A percentile compares a stretch with the other conserved stretches of the same genome.
Conservation (phyloP, 2,888 invertebrate genomes). For the Netelia virgata region DNA sequence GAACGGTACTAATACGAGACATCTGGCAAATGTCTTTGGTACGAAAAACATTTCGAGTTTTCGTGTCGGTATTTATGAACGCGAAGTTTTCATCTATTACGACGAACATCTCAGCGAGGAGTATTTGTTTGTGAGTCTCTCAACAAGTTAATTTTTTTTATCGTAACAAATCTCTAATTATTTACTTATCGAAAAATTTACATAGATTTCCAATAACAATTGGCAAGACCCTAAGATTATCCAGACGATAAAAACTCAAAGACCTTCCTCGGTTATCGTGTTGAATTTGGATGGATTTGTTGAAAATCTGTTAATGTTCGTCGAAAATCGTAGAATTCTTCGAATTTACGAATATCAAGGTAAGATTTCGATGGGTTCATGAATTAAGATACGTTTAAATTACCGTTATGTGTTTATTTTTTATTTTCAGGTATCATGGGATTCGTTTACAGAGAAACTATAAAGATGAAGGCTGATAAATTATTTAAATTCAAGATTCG, state of each 20-base stretch:
- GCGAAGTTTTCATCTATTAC: slow-evolving; percentile 73
- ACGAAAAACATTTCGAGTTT: slow-evolving; percentile 70
- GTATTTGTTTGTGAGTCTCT: slow-evolving; percentile 76
- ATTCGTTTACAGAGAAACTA: slow-evolving; percentile 82
- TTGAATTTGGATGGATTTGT: slow-evolving; percentile 76
- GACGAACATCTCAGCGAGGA: slow-evolving; percentile 72
- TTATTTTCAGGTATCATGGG: slow-evolving; percentile 84
- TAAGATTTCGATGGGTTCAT: slow-evolving; percentile 67
- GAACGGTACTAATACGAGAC: slow-evolving; percentile 27
- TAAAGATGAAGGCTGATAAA: slow-evolving; percentile 81
- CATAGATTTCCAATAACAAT: slow-evolving; percentile 79
- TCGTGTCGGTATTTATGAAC: slow-evolving; percentile 74
- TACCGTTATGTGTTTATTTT: slow-evolving; percentile 4
- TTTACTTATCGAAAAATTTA: slow-evolving; percentile 22
- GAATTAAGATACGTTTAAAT: not conserved
- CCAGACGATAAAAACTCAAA: slow-evolving; percentile 85
- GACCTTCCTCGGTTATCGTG: slow-evolving; percentile 85
- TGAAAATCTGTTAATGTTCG: slow-evolving; percentile 78
- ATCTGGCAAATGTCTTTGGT: slow-evolving; percentile 37
- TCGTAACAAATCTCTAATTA: not conserved
- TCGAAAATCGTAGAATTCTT: slow-evolving; percentile 80
- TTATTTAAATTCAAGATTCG: slow-evolving; percentile 81
- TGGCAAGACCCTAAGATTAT: slow-evolving; percentile 84
- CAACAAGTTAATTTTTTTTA: not conserved
- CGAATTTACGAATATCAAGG: slow-evolving; percentile 86